A percentile compares a stretch with the other conserved stretches of the same genome.
Conservation (phyloP, 2,797 vertebrate genomes). For the Emydoidea blandingii region DNA sequence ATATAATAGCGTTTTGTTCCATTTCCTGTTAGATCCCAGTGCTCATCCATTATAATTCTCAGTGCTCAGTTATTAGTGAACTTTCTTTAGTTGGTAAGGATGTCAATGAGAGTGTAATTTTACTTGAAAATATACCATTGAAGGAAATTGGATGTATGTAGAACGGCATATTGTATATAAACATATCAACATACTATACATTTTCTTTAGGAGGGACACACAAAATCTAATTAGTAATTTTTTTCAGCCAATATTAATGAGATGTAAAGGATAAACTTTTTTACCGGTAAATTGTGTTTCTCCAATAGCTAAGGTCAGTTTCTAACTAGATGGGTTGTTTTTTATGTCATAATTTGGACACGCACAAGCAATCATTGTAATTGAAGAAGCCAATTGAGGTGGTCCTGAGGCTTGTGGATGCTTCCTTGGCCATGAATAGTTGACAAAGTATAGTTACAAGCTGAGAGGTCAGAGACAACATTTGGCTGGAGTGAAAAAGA, state of each 20-base stretch:
- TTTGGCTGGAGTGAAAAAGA: fast-evolving
- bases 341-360: background rate
- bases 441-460: background rate
- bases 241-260: background rate
- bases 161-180: background rate
- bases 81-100: background rate
- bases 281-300: background rate
- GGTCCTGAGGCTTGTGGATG: background rate
- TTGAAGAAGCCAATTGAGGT: background rate
- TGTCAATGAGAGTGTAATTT: background rate
- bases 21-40: slow-evolving; percentile 20
- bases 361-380: background rate
- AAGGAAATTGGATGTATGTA: background rate
- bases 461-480: background rate
- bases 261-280: background rate
- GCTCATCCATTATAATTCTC: slow-evolving; percentile 17
- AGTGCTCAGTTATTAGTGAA: background rate
- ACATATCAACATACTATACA: background rate
- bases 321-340: background rate
- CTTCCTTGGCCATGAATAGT: background rate
- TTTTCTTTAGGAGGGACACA: background rate
- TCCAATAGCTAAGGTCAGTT: background rate
- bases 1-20: background rate
- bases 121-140: background rate
- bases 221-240: background rate